Evolutionary conservation across 2,888 invertebrate species (phyloP).

Genomic region (Acanthococcus lagerstroemiae): DNA sequence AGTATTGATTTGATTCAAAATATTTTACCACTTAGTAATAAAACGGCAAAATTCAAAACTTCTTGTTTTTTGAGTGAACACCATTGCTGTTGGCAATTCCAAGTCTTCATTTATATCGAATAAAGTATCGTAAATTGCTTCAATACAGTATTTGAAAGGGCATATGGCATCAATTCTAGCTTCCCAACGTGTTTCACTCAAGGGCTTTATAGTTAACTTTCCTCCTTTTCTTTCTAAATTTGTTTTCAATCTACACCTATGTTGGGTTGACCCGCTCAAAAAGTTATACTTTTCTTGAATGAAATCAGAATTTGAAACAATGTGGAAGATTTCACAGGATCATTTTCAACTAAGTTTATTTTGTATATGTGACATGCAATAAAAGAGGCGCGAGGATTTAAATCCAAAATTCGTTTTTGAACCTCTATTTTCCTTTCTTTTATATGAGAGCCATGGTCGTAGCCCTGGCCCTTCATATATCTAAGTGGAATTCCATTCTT

Average conservation of each 20-base stretch:
- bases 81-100: neutral
- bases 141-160: neutral
- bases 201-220: neutral
- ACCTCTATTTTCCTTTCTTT: neutral
- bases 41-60: neutral
- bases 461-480: neutral
- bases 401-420: constrained; percentile 2
- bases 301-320: neutral
- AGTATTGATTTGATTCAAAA: neutral
- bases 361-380: neutral
- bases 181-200: constrained; percentile 3
- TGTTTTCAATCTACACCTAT: neutral
- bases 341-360: neutral
- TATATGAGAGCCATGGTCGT: neutral
- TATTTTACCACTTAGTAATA: neutral
- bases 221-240: neutral
- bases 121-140: neutral
- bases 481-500: neutral
- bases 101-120: neutral
- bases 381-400: constrained; percentile 1
- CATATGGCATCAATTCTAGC: neutral
- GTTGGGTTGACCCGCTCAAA: neutral
- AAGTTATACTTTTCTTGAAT: neutral
- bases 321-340: neutral
- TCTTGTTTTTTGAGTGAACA: neutral